These are phyloP conservation scores for Acrossocheilus wenchowensis DNA, from an alignment of 2,797 vertebrate genomes.

Conservation along the genomic window DNA sequence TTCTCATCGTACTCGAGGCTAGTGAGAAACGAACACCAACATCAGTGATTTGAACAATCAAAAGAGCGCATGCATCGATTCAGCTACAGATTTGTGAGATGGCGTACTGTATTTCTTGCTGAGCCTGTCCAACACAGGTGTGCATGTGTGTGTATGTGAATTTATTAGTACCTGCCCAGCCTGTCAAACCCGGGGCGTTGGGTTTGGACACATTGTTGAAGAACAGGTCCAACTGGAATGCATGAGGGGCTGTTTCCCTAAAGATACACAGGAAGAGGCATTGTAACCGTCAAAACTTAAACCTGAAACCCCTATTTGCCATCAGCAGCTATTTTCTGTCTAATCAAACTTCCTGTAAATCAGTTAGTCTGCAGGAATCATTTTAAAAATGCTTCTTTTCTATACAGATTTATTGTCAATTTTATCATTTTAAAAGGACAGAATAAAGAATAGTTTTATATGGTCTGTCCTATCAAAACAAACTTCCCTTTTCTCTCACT, in stretches of 20 bases:
- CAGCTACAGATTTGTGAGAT: neutral
- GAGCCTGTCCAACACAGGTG: conserved; percentile 30
- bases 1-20: conserved; percentile 99
- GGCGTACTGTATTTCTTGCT: conserved; percentile 38
- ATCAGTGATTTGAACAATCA: conserved; percentile 38
- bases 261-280: conserved; percentile 55
- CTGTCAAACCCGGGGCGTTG: conserved; percentile 92
- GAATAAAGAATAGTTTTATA: neutral
- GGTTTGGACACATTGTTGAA: conserved; percentile 98
- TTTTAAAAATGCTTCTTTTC: neutral
- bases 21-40: conserved; percentile 60
- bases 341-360: conserved; percentile 14
- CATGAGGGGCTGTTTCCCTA: conserved; percentile 97
- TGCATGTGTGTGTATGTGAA: conserved; percentile 21
- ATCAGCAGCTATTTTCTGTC: neutral
- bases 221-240: conserved; percentile 97
- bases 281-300: conserved; percentile 29
- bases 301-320: neutral
- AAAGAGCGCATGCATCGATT: neutral
- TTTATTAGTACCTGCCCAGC: conserved; percentile 87
- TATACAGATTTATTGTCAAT: neutral
- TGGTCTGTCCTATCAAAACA: neutral
- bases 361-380: neutral
- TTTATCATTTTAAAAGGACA: neutral
- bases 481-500: conserved; percentile 17